phyloP scores from a whole-genome alignment of 23 tunicate genomes.

The Phallusia fumigata region DNA sequence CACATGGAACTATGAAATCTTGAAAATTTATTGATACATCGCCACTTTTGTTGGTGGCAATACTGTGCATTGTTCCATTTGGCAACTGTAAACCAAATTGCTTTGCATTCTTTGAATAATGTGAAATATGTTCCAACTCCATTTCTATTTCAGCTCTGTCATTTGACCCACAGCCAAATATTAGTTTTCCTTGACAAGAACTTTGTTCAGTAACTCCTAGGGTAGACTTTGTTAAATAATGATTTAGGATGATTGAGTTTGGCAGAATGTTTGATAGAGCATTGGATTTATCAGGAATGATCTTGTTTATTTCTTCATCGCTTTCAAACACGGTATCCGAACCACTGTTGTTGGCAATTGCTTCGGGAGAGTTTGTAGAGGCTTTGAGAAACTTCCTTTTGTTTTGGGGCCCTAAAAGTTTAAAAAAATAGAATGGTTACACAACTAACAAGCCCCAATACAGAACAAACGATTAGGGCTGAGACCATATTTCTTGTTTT shows the following conservation, averaged over 20 bases:
- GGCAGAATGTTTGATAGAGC: not conserved
- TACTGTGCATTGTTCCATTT: too few species aligned
- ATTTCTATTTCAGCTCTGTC: not conserved
- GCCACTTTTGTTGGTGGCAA: not conserved
- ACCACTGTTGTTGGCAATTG: not conserved
- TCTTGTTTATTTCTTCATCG: not conserved
- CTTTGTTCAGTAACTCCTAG: not conserved
- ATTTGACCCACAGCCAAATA: not conserved
- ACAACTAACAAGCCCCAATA: too few species aligned
- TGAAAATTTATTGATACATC: not conserved
- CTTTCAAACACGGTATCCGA: constrained; percentile 28
- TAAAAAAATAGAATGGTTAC: too few species aligned
- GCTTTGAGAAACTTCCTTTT: too few species aligned
- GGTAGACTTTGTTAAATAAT: not conserved
- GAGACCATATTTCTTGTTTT: too few species aligned
- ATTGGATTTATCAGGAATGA: not conserved
- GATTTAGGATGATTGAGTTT: not conserved
- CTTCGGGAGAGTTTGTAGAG: too few species aligned
- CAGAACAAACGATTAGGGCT: too few species aligned
- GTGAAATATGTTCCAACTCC: not conserved
- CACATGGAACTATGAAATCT: not conserved
- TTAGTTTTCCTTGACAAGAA: not conserved
- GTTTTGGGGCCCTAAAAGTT: too few species aligned
- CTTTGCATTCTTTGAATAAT: too few species aligned
- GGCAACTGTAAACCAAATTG: too few species aligned